phyloP scores from a whole-genome alignment of 37 sponge, comb jelly and placozoan genomes.

The Eunapius fragilis region DNA sequence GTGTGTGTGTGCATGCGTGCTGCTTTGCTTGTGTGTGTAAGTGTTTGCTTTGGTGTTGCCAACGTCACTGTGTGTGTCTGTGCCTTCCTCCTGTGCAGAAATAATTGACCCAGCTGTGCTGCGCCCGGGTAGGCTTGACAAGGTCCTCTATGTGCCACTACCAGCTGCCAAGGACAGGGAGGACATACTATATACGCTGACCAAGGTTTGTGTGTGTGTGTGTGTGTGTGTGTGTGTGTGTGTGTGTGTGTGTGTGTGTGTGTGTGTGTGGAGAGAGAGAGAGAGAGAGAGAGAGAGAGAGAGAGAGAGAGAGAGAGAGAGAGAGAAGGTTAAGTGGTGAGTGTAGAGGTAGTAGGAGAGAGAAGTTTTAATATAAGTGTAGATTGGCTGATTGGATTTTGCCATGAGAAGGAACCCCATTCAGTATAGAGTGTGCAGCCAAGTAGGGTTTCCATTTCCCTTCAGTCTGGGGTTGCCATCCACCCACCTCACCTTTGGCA shows the following conservation, averaged over 20 bases:
- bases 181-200: constrained; percentile 88
- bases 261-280: too few relatives aligned
- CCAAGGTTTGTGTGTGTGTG: constrained; percentile 75
- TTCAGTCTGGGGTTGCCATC: too few relatives aligned
- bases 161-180: constrained; percentile 78
- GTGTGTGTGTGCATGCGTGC: constrained; percentile 8
- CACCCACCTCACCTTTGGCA: too few relatives aligned
- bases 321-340: too few relatives aligned
- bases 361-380: too few relatives aligned
- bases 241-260: too few relatives aligned
- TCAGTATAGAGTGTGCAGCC: neutral
- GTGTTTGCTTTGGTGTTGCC: constrained; percentile 16
- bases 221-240: too few relatives aligned
- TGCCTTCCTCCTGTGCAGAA: constrained; percentile 45
- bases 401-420: neutral
- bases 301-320: too few relatives aligned
- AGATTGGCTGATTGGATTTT: too few relatives aligned
- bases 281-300: too few relatives aligned
- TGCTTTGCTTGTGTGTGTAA: constrained; percentile 15
- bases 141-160: constrained; percentile 87
- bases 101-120: constrained; percentile 97
- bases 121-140: constrained; percentile 97
- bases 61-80: neutral
- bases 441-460: too few relatives aligned
- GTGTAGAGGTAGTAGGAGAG: too few relatives aligned